These are phyloP conservation scores for Coryphaenoides rupestris DNA, from an alignment of 2,113 vertebrate genomes.

Conservation along the genomic window DNA sequence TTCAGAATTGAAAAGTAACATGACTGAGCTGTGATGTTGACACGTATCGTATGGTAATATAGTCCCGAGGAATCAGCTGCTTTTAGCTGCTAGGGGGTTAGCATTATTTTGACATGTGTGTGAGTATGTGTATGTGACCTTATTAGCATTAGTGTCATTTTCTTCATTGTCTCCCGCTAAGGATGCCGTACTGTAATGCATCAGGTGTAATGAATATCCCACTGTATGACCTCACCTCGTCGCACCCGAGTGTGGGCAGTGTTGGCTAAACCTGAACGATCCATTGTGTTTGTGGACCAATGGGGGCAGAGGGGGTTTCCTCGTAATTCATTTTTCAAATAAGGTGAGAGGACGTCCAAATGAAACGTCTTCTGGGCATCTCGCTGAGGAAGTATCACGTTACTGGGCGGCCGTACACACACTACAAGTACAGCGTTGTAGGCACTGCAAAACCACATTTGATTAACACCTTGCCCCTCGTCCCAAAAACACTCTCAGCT, in stretches of 20 bases:
- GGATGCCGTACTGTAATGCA: not conserved
- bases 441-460: slow-evolving; percentile 41
- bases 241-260: not conserved
- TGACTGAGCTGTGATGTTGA: too few relatives aligned
- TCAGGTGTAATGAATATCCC: not conserved
- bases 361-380: not conserved
- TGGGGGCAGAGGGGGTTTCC: too few relatives aligned
- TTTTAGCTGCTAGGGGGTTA: too few relatives aligned
- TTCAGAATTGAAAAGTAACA: too few relatives aligned
- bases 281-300: too few relatives aligned
- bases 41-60: too few relatives aligned
- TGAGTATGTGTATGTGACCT: too few relatives aligned
- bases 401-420: slow-evolving; percentile 53
- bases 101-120: too few relatives aligned
- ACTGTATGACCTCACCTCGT: slow-evolving; percentile 13
- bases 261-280: slow-evolving; percentile 10
- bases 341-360: not conserved
- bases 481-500: not conserved
- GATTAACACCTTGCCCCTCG: slow-evolving; percentile 37
- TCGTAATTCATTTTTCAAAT: too few relatives aligned
- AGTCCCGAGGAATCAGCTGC: too few relatives aligned
- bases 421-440: slow-evolving; percentile 31
- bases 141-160: too few relatives aligned
- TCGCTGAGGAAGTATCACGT: slow-evolving; percentile 36
- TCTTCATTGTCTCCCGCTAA: too few relatives aligned